These are phyloP conservation scores for Calliopum simillimum DNA, from an alignment of 2,888 invertebrate species.

Conservation along the genomic window DNA sequence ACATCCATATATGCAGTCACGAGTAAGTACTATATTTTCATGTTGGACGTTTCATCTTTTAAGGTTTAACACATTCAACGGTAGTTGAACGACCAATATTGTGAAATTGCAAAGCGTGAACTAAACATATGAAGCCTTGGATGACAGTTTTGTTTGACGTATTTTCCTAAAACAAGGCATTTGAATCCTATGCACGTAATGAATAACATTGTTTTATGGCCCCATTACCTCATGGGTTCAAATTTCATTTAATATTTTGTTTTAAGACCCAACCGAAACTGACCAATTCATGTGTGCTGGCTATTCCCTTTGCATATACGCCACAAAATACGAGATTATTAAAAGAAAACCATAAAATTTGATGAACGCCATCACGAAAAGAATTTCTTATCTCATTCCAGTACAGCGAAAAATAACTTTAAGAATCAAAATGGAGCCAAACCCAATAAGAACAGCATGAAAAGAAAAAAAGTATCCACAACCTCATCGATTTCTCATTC, in stretches of 20 bases:
- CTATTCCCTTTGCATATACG: neutral
- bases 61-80: no score
- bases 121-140: no score
- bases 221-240: no score
- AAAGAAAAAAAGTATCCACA: neutral
- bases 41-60: no score
- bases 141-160: no score
- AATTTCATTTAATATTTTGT: neutral
- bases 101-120: no score
- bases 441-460: neutral
- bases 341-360: constrained; percentile 8
- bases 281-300: neutral
- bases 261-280: neutral
- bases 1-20: no score
- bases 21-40: no score
- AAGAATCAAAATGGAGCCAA: constrained; percentile 9
- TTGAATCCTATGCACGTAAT: no score
- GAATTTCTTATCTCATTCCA: constrained; percentile 4
- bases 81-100: no score
- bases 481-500: constrained; percentile 37
- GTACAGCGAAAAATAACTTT: neutral
- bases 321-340: neutral
- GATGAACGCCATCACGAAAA: constrained; percentile 36
- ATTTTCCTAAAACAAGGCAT: no score
- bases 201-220: no score